These are phyloP conservation scores for Orchesella flavescens DNA, from an alignment of 2,888 invertebrate genomes.

Conservation along the genomic window DNA sequence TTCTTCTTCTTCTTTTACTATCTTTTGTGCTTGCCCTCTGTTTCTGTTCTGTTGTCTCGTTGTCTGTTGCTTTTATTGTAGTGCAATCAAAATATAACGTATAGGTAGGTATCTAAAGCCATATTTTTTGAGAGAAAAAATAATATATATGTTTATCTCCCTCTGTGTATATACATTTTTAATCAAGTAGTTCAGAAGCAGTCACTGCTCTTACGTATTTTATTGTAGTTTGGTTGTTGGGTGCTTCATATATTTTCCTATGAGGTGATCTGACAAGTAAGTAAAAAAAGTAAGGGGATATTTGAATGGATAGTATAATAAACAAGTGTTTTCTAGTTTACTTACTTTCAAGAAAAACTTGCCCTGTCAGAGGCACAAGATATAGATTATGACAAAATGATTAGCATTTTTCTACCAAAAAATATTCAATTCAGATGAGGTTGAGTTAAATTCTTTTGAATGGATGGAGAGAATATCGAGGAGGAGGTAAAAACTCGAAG, in stretches of 20 bases:
- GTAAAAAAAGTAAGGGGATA: conserved; percentile 2
- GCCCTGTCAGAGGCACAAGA: conserved; percentile 63
- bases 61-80: too few relatives aligned
- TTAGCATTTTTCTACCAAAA: conserved; percentile 52
- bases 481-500: conserved; percentile 13
- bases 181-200: conserved; percentile 59
- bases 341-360: conserved; percentile 64
- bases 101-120: too few relatives aligned
- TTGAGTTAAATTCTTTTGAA: too few relatives aligned
- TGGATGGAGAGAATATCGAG: conserved; percentile 19
- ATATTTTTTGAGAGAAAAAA: too few relatives aligned
- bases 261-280: conserved; percentile 23
- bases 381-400: conserved; percentile 65
- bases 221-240: conserved; percentile 26
- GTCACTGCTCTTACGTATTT: conserved; percentile 56
- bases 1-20: too few relatives aligned
- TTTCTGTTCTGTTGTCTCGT: too few relatives aligned
- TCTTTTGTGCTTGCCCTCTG: too few relatives aligned
- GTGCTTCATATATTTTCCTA: conserved; percentile 26
- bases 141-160: too few relatives aligned
- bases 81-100: too few relatives aligned
- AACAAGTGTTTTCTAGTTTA: conserved; percentile 62
- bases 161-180: conserved; percentile 12
- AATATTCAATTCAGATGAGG: conserved; percentile 19
- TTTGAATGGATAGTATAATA: conserved; percentile 1